Conservation (phyloP, 92 coral and sea anemone species). For the Palythoa heliodiscus region DNA sequence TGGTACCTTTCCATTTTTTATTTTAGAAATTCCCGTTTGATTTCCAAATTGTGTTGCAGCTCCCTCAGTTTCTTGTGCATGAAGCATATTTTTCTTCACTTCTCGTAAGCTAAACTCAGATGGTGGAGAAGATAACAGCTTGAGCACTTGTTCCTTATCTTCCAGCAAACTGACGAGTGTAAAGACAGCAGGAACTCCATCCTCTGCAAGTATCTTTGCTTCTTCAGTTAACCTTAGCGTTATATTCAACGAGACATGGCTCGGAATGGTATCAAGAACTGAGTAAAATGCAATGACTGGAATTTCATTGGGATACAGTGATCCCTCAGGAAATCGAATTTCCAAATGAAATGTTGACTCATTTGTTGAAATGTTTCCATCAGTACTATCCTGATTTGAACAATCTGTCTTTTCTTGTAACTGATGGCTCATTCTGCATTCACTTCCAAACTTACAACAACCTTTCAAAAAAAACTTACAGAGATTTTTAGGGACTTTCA, state of each 20-base stretch:
- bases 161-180: conserved; percentile 74
- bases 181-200: conserved; percentile 70
- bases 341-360: conserved; percentile 59
- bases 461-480: conserved; percentile 73
- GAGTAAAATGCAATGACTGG: conserved; percentile 79
- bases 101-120: conserved; percentile 75
- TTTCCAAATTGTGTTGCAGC: not conserved
- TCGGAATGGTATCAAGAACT: conserved; percentile 60
- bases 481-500: conserved; percentile 36
- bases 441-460: conserved; percentile 66
- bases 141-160: conserved; percentile 61
- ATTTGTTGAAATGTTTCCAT: conserved; percentile 41
- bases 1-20: conserved; percentile 13
- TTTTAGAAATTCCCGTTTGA: conserved; percentile 10
- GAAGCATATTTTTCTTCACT: conserved; percentile 4
- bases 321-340: conserved; percentile 71
- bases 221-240: conserved; percentile 66
- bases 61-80: not conserved
- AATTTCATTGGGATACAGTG: conserved; percentile 82
- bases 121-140: conserved; percentile 48
- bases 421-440: conserved; percentile 77
- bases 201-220: conserved; percentile 52
- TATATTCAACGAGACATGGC: conserved; percentile 71
- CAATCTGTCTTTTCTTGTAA: not conserved
- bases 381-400: not conserved